Percentiles rank a stretch among this genome's conserved stretches.
Conservation (phyloP, 2,888 invertebrate genomes). For the Encarsia formosa region DNA sequence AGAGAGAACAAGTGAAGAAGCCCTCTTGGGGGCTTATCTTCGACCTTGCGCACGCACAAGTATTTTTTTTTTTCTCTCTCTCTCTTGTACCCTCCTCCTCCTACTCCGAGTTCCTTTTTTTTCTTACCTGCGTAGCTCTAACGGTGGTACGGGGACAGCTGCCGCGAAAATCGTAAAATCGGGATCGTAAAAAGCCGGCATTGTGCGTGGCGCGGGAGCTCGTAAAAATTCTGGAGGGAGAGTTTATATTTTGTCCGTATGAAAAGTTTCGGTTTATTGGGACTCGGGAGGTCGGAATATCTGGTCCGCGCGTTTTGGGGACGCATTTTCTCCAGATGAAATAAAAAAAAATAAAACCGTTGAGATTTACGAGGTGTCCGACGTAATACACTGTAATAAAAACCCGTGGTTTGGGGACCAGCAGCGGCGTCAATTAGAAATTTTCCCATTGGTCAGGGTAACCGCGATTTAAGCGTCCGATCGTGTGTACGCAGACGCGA, state of each 20-base stretch:
- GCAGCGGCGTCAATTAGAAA: no score
- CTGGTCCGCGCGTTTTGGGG: no score
- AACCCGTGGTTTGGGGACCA: no score
- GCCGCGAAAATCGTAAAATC: constrained; percentile 12
- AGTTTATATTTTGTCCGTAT: constrained; percentile 1
- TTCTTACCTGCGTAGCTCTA: not conserved
- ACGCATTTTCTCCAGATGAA: no score
- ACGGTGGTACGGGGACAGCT: not conserved
- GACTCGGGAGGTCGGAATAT: not conserved
- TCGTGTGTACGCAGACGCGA: not conserved
- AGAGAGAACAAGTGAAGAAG: constrained; percentile 16
- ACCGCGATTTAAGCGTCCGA: constrained; percentile 20
- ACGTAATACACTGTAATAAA: no score
- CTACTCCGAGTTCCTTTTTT: not conserved
- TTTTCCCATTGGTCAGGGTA: constrained; percentile 23
- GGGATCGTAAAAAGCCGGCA: not conserved
- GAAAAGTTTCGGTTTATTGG: constrained; percentile 2
- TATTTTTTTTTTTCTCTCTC: constrained; percentile 8
- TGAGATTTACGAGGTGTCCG: no score
- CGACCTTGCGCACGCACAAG: constrained; percentile 29
- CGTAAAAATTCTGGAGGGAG: constrained; percentile 6
- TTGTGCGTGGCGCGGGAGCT: not conserved
- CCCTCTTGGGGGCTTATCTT: constrained; percentile 34
- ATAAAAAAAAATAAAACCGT: no score
- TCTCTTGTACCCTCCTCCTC: not conserved